Conservation (phyloP, 2,888 invertebrate genomes). For the Andrena bicolor region DNA sequence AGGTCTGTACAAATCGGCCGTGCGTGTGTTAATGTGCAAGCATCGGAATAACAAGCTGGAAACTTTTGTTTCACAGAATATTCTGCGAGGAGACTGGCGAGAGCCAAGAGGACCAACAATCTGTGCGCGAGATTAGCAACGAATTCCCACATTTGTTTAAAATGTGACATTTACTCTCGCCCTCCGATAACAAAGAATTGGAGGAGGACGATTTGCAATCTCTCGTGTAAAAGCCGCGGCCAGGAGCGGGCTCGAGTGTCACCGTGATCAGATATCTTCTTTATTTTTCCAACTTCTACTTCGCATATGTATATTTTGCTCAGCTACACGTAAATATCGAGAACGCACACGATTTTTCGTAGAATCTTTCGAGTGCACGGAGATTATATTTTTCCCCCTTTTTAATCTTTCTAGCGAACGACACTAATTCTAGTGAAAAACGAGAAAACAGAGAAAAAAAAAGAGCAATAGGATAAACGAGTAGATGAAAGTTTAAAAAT, state of each 20-base stretch:
- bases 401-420: slow-evolving; percentile 36
- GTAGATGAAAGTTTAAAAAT: slow-evolving; percentile 44
- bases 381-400: slow-evolving; percentile 55
- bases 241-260: slow-evolving; percentile 34
- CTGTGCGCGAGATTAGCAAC: slow-evolving; percentile 93
- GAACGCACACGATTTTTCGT: slow-evolving; percentile 61
- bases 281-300: slow-evolving; percentile 63
- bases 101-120: slow-evolving; percentile 91
- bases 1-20: slow-evolving; percentile 75
- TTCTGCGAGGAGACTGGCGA: slow-evolving; percentile 93
- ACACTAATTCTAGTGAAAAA: slow-evolving; percentile 49
- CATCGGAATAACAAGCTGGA: not conserved
- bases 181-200: slow-evolving; percentile 75
- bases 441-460: slow-evolving; percentile 6
- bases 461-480: slow-evolving; percentile 13
- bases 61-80: slow-evolving; percentile 86
- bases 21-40: not conserved
- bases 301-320: slow-evolving; percentile 59
- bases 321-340: slow-evolving; percentile 51
- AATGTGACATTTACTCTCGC: slow-evolving; percentile 80
- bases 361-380: slow-evolving; percentile 40
- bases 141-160: slow-evolving; percentile 91
- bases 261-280: slow-evolving; percentile 46
- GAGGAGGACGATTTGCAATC: slow-evolving; percentile 81
- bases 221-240: slow-evolving; percentile 73